These are phyloP conservation scores for Athalia cordata DNA, from an alignment of 2,888 invertebrate genomes.

Conservation along the genomic window DNA sequence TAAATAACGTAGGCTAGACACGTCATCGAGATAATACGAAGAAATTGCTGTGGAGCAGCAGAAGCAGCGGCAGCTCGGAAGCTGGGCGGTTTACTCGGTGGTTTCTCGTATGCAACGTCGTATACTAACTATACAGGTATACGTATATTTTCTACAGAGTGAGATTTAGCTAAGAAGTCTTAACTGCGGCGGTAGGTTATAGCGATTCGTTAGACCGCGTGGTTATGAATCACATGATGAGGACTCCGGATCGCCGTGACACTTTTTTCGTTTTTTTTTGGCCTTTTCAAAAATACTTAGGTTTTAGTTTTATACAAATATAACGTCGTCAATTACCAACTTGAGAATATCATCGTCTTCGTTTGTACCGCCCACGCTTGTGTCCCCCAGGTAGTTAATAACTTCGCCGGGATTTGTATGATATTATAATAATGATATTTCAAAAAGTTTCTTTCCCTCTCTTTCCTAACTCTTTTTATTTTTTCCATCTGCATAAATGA, in stretches of 20 bases:
- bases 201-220: conserved; percentile 64
- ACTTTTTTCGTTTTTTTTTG: not conserved
- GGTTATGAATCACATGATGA: conserved; percentile 65
- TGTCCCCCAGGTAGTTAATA: conserved; percentile 35
- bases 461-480: too few species aligned
- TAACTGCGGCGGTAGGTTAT: not conserved
- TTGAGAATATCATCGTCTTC: conserved; percentile 2
- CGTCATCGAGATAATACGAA: conserved; percentile 68
- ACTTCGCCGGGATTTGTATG: conserved; percentile 12
- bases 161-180: not conserved
- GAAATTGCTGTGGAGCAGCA: conserved; percentile 60
- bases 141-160: not conserved
- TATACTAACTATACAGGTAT: too few species aligned
- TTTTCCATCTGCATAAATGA: too few species aligned
- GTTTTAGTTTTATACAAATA: too few species aligned
- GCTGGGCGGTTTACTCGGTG: conserved; percentile 44
- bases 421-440: not conserved
- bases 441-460: not conserved
- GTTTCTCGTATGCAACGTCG: too few species aligned
- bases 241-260: conserved; percentile 41
- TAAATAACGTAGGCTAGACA: conserved; percentile 63
- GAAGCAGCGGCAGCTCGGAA: conserved; percentile 57
- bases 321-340: not conserved
- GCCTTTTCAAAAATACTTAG: too few species aligned
- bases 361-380: conserved; percentile 30